phyloP scores from a whole-genome alignment of 2,797 vertebrate species.

The Luscinia megarhynchos region DNA sequence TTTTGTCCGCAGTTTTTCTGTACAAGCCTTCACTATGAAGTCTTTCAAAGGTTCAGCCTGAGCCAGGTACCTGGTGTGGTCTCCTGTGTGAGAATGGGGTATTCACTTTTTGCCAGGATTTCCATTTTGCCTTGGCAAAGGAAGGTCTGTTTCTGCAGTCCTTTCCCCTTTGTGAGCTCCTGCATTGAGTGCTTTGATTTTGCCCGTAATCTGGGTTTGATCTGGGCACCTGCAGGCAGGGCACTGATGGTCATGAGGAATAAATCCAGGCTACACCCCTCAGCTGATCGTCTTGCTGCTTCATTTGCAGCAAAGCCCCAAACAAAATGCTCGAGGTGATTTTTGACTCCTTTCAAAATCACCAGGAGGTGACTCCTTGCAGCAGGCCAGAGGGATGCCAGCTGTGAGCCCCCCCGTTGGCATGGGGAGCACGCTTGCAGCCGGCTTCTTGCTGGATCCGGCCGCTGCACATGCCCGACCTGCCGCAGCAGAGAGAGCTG shows the following conservation, averaged over 20 bases:
- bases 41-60: neutral
- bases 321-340: neutral
- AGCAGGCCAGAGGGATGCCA: neutral
- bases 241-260: neutral
- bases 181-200: neutral
- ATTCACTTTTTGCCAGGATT: neutral
- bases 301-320: neutral
- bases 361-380: neutral
- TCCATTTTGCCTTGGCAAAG: neutral
- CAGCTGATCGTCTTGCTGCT: neutral
- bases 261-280: neutral
- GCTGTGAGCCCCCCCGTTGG: neutral
- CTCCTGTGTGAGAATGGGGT: neutral
- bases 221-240: neutral
- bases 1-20: neutral
- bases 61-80: neutral
- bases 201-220: neutral
- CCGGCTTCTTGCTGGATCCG: accelerated
- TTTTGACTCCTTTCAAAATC: neutral
- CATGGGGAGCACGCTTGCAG: neutral
- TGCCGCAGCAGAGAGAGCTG: neutral
- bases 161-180: neutral
- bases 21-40: neutral
- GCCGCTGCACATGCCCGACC: neutral
- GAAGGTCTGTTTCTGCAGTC: neutral